Conservation (phyloP, 2,888 invertebrate species). For the Caenorhabditis wallacei region DNA sequence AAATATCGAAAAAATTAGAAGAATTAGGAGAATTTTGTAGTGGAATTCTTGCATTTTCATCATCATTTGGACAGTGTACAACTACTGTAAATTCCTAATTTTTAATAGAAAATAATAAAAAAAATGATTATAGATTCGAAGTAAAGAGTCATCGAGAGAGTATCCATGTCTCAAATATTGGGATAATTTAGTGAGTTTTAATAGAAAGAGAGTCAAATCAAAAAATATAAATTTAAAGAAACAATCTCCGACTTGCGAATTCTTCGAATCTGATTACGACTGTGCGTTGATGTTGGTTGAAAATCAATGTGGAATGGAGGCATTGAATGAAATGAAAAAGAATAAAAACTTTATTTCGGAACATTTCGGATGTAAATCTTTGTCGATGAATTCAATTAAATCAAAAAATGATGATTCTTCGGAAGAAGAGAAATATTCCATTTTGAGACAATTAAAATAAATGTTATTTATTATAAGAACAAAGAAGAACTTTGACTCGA, state of each 20-base stretch:
- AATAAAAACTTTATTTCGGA: slow-evolving; percentile 25
- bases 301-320: slow-evolving; percentile 30
- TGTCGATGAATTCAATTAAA: neutral
- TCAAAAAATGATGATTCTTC: neutral
- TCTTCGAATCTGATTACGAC: slow-evolving; percentile 34
- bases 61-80: slow-evolving; percentile 30
- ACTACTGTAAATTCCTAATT: neutral
- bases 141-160: slow-evolving; percentile 5
- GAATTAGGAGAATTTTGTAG: slow-evolving; percentile 30
- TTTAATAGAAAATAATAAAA: neutral
- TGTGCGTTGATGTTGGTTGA: slow-evolving; percentile 38
- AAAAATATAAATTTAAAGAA: no score
- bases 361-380: slow-evolving; percentile 29
- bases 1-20: slow-evolving; percentile 15
- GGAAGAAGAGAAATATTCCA: neutral
- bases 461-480: slow-evolving; percentile 1
- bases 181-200: slow-evolving; percentile 25
- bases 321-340: slow-evolving; percentile 14
- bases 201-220: no score
- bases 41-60: slow-evolving; percentile 25
- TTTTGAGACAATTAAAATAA: neutral
- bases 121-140: slow-evolving; percentile 22
- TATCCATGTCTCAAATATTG: slow-evolving; percentile 45
- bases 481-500: slow-evolving; percentile 2
- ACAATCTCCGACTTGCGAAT: slow-evolving; percentile 37